Evolutionary conservation across 1,140 invertebrate genomes (phyloP), one percentile per base, ranked within the genome.

Genomic region (Eumaeus atala): DNA sequence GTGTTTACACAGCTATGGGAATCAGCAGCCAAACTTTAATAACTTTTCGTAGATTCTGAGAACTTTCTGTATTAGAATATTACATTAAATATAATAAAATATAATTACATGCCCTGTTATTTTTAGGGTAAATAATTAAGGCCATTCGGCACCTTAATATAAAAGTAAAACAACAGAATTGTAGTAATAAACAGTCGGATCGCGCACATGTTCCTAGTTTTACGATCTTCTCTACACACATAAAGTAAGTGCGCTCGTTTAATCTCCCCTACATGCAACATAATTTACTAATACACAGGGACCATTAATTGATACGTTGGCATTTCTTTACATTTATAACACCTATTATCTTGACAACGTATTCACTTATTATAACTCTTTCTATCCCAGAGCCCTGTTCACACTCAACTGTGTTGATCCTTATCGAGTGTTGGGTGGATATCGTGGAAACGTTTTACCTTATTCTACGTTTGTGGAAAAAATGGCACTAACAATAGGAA

Each of bases 111-210:
- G 6, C 21, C 21, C 21, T 28, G 21, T 28, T 28, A 28, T 28
- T 28, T 3, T 28, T 17, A 17, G 17, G 16, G 40, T 9, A 44
- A 44, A 14, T 44, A 44, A 44, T 44, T 9, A 16, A 17, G 40
- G 40, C 17, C 16, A 44, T 44, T 16, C 48, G 8, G 16, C 28
- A 28, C 51, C 11, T 28, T 42, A 42, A 52, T 18, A 52, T 38
- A 3, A 33, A 44, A 44, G 40, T 38, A 52, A 52, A 52, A 28
- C 37, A 40, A 52, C 21, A 37, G 11, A 42, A 42, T 44, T 38
- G 42, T 52, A 40, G 51, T 52, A 52, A 52, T 52, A 52, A 52
- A 52, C 36, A 52, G 40, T 42, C 40, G 51, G 51, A 52, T 52
- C 36, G 38, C 37, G 21, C 51, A 52, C 51, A 21, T 42, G 51